These are phyloP conservation scores for Hydrochoerus hydrochaeris DNA, from an alignment of 2,113 vertebrate species.

Conservation along the genomic window DNA sequence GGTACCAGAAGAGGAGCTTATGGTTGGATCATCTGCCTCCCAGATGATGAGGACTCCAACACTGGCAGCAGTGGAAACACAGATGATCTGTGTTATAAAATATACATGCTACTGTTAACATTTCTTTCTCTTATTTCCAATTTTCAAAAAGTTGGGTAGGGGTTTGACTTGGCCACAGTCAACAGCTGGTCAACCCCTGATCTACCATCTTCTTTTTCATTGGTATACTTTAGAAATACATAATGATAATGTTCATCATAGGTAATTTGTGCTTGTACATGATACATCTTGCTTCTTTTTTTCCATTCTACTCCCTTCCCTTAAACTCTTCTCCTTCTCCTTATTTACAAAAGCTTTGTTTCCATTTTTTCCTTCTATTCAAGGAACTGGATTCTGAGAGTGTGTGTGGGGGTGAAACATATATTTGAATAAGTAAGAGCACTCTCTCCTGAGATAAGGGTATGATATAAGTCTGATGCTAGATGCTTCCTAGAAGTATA, in stretches of 20 bases:
- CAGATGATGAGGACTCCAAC: not conserved
- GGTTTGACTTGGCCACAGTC: not conserved
- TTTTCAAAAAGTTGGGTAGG: not conserved
- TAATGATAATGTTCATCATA: too few species aligned
- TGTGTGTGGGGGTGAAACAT: not conserved
- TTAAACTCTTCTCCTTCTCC: not conserved
- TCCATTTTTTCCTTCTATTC: not conserved
- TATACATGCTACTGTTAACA: not conserved
- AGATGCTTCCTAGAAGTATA: not conserved
- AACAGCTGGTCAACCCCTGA: not conserved
- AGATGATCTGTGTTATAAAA: not conserved
- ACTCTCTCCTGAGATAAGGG: not conserved
- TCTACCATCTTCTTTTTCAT: not conserved
- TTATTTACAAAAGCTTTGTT: not conserved
- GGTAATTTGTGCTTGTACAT: not conserved
- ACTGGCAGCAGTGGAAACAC: not conserved
- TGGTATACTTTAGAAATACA: not conserved
- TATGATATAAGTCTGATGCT: not conserved
- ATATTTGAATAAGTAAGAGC: not conserved
- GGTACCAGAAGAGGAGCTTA: not conserved
- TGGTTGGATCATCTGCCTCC: not conserved
- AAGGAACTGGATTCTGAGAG: not conserved
- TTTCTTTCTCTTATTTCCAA: not conserved
- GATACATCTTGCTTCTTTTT: not conserved
- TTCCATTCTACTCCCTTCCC: not conserved